Base-by-base conservation (phyloP, 2,888 invertebrate species). In the Aplocera efformata region DNA sequence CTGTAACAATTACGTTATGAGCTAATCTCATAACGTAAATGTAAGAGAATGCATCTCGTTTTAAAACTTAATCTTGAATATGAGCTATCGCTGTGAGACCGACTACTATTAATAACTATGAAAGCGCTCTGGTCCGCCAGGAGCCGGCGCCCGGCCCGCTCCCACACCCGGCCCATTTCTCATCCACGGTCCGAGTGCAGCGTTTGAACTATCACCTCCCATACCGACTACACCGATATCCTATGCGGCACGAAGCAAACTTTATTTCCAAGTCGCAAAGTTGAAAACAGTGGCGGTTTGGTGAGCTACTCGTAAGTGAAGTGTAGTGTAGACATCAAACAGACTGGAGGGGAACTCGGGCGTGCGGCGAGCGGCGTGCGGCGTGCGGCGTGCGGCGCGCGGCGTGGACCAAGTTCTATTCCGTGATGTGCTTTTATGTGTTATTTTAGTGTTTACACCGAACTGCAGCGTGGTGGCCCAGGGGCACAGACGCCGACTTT, bases 121-220 rank as follows among this genome's bases (percentile, higher is more conserved):
- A 11, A 13, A 23, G 0, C 21, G 28, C 32, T 30, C 11, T 33
- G 9, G 9, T 8, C 17, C 22, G 20, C 24, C 20, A n/a, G 1
- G 31, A 35, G 17, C 22, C 34, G 29, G 45, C 32, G 17, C 22
- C 32, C 20, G 32, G 33, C 22, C 8, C 9, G 36, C 30, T 36
- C 20, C 31, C 32, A 30, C 22, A 32, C 29, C 7, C 32, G 27
- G 27, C 29, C 38, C 30, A 45, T 45, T 39, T 36, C 37, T 42
- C 28, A 39, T 35, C 25, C 26, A 17, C 20, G 32, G 30, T 27
- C 28, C 22, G 13, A 36, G 36, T 30, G 35, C 39, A 45, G 36
- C 31, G 33, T 35, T 40, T 50, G 34, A 46, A 46, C 49, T 40
- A 46, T 46, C 42, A 46, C 37, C 48, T 35, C 20, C 27, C 24